These are phyloP conservation scores for Diplodus sargus DNA, from an alignment of 2,797 vertebrate species.

Conservation along the genomic window DNA sequence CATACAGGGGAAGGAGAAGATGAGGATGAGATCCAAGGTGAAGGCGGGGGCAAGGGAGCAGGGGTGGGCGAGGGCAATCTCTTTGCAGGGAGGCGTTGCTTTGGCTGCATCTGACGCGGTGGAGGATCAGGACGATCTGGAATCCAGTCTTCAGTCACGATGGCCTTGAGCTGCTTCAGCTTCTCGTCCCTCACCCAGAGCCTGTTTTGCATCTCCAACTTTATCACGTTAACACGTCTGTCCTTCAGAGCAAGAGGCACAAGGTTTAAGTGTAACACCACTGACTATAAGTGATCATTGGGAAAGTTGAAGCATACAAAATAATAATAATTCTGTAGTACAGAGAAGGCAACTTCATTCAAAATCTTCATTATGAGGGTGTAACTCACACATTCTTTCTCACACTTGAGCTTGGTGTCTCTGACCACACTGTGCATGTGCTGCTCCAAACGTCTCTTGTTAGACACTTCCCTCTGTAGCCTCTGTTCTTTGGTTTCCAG, in stretches of 20 bases:
- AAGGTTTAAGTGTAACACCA: not conserved
- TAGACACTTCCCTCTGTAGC: conserved; percentile 89
- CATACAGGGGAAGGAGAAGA: conserved; percentile 89
- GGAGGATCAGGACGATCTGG: conserved; percentile 68
- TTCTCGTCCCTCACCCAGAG: conserved; percentile 99
- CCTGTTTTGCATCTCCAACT: conserved; percentile 98
- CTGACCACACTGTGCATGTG: conserved; percentile 92
- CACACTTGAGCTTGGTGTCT: conserved; percentile 93
- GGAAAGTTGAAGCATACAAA: not conserved
- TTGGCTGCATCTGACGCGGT: conserved; percentile 80
- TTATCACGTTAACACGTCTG: conserved; percentile 93
- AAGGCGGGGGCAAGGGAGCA: conserved; percentile 71
- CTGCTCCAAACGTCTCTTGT: conserved; percentile 91
- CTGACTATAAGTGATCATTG: not conserved
- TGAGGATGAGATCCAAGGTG: conserved; percentile 67
- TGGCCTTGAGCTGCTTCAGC: conserved; percentile 97
- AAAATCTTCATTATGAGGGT: not conserved
- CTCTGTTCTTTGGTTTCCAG: conserved; percentile 90
- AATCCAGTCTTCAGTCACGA: conserved; percentile 90
- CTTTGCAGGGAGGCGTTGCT: conserved; percentile 64
- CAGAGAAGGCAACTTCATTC: not conserved
- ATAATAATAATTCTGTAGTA: not conserved
- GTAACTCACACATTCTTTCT: conserved; percentile 96
- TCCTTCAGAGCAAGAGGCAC: conserved; percentile 77
- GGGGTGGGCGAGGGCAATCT: conserved; percentile 83